Evolutionary conservation across 2,113 vertebrate genomes (phyloP), one percentile per base, ranked within the genome.

Genomic region (Phalacrocorax brasilianus): DNA sequence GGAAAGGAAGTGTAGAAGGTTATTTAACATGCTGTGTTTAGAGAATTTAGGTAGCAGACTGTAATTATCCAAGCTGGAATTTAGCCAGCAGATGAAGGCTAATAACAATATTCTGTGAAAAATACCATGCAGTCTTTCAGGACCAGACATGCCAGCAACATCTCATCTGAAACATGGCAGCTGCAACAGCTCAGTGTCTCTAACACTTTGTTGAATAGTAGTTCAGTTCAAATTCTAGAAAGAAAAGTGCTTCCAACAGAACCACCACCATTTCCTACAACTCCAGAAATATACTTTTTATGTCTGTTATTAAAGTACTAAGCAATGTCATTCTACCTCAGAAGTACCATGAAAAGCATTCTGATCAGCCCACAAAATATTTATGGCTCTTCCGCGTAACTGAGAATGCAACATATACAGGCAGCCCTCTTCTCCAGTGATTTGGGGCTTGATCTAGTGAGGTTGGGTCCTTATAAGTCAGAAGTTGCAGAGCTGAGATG

Each of bases 51-150:
- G 86, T 49, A 92, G 70, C 73, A 96, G 85, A 79, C 74, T 85
- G 73, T 49, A 94, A 96, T 95, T 91, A 89, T 72, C 58, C 45
- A 65, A 89, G 84, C 58, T 88, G 88, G 88, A 96, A 96, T 93
- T 93, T 66, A 88, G 89, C 93, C 94, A 95, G 71, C 23, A 88
- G 81, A 82, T 70, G 85, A 88, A 93, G 45, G 72, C 72, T 90
- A 95, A 80, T 93, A 89, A 72, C 67, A 96, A 88, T 88, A 68
- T 74, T 79, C 76, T 78, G 33, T 83, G 90, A 96, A 88, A 94
- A 95, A 76, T 65, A 62, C 71, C 78, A 92, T 44, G 65, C 63
- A 90, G 70, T 93, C 74, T 91, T 95, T 89, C 88, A 87, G 65
- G 16, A 91, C 38, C 81, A 89, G 86, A 89, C 75, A 94, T 40